Evolutionary conservation across 2,797 vertebrate species (phyloP), one percentile per base, ranked within the genome.

Genomic region (Synanceia verrucosa): DNA sequence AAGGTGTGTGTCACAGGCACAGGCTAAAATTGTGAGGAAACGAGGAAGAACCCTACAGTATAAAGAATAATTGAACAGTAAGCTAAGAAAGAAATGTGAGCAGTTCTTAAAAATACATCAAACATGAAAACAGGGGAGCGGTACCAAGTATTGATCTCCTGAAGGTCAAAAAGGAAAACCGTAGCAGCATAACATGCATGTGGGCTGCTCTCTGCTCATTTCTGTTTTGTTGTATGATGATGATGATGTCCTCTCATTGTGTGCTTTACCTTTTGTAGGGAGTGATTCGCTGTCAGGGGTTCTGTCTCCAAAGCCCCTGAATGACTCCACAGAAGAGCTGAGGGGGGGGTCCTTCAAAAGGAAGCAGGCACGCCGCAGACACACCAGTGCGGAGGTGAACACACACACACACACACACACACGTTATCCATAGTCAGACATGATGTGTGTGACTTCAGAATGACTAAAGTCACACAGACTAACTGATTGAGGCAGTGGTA

Each of bases 371-470:
- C 83, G 93, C 16, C 83, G 74, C 6, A 93, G 94, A 55, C 94
- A 95, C 60, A 91, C 89, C 65, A 94, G 85, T 59, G 94, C 94
- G 19, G 90, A 97, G 95, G 97, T 97, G 61, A 86, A 8, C 88
- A 64, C 31, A n/a, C n/a, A n/a, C n/a, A n/a, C n/a, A n/a, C n/a
- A n/a, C n/a, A n/a, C n/a, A n/a, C n/a, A n/a, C n/a, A n/a, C n/a
- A n/a, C n/a, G n/a, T 44, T 31, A 16, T 39, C 37, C 14, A 39
- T 18, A 39, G 37, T 39, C 37, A 18, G 16, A 39, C 14, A 39
- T 39, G 37, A 39, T 6, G 28, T 29, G 28, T 29, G 28, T 29
- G 28, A 29, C 28, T 29, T 29, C 28, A 29, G 28, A 29, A 4
- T 29, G 4, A 29, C 28, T 6, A 29, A 39, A 39, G 37, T 39